Percentiles rank a stretch among this genome's conserved stretches.
phyloP scores from a whole-genome alignment of 1,140 invertebrate genomes.

The Lasioglossum albipes region DNA sequence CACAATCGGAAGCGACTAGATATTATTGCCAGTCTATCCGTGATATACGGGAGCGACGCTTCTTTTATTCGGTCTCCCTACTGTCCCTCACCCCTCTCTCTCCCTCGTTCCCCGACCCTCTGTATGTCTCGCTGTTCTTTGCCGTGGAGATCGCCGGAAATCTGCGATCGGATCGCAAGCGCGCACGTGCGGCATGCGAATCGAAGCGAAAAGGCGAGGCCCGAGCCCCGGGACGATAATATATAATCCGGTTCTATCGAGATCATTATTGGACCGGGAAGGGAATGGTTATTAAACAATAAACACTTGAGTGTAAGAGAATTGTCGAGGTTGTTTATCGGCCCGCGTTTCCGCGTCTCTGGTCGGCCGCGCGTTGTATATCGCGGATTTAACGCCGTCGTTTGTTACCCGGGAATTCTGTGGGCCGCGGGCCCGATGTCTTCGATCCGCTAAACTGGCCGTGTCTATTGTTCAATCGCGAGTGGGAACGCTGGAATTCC shows the following conservation, averaged over 20 bases:
- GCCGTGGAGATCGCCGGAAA: conserved; percentile 49
- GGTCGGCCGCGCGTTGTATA: not conserved
- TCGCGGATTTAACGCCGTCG: not conserved
- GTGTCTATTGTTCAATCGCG: too few relatives aligned
- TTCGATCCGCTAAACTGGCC: not conserved
- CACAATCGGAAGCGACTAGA: conserved; percentile 58
- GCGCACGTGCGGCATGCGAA: conserved; percentile 47
- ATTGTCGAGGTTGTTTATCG: conserved; percentile 5
- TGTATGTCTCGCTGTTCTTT: conserved; percentile 1
- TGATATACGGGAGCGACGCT: conserved; percentile 51
- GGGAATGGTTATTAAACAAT: not conserved
- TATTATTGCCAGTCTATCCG: conserved; percentile 55
- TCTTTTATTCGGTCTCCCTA: conserved; percentile 49
- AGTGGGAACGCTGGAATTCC: too few relatives aligned
- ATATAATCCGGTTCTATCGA: conserved; percentile 18
- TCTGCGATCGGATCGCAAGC: conserved; percentile 46
- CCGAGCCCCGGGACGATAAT: conserved; percentile 12
- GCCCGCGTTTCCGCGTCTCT: not conserved
- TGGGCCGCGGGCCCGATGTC: not conserved
- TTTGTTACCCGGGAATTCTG: not conserved
- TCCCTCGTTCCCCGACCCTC: too few relatives aligned
- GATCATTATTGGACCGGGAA: not conserved
- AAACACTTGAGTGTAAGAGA: conserved; percentile 3
- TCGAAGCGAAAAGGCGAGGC: conserved; percentile 28
- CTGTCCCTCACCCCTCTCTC: not conserved